Conservation (phyloP, 2,888 invertebrate genomes). For the Epinotia nisella region DNA sequence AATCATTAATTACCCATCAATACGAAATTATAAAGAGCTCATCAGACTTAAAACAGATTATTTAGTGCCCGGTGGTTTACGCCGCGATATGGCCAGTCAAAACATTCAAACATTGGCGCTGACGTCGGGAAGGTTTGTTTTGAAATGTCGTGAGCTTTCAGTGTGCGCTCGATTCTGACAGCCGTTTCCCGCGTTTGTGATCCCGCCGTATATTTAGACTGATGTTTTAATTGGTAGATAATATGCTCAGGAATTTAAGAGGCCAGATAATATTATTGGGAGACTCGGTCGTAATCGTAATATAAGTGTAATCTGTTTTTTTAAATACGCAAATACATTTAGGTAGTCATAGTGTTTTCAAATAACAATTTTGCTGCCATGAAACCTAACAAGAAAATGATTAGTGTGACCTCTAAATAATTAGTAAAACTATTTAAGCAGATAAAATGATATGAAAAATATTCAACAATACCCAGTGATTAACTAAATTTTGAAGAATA, state of each 20-base stretch:
- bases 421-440: too few species aligned
- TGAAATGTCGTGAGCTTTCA: constrained; percentile 74
- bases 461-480: too few species aligned
- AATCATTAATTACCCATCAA: constrained; percentile 24
- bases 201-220: constrained; percentile 41
- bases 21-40: constrained; percentile 40
- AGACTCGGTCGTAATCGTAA: not conserved
- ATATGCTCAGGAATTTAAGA: constrained; percentile 23
- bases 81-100: constrained; percentile 74
- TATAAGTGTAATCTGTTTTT: not conserved
- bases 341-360: not conserved
- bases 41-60: constrained; percentile 48
- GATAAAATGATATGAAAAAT: too few species aligned
- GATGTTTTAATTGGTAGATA: constrained; percentile 42
- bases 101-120: constrained; percentile 73
- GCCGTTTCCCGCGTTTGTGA: constrained; percentile 43
- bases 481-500: too few species aligned
- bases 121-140: constrained; percentile 75
- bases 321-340: not conserved
- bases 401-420: not conserved
- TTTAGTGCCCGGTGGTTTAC: constrained; percentile 61
- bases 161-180: constrained; percentile 68
- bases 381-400: not conserved
- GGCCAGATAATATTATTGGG: not conserved
- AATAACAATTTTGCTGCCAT: not conserved